Evolutionary conservation across 1,140 invertebrate genomes (phyloP), one percentile per base, ranked within the genome.

Genomic region (Triops cancriformis): DNA sequence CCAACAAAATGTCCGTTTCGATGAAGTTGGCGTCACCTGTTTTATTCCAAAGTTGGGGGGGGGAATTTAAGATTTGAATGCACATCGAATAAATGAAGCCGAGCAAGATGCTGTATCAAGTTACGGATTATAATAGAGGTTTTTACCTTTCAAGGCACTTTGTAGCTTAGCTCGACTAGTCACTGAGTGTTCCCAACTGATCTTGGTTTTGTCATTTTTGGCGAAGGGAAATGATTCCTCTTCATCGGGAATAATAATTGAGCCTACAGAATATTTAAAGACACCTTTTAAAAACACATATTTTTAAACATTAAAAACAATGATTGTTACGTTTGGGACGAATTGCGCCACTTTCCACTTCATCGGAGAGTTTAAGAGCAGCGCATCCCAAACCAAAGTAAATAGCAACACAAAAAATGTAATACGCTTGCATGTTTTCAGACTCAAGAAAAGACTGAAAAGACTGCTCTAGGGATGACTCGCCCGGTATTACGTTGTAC

Each of bases 1-100:
- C 93, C 45, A 93, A 80, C n/a, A 91, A 87, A 14, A 97, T 89
- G 84, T 97, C 94, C 1, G 91, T 94, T 86, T 97, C 94, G 75
- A 98, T 86, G 91, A 97, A 95, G 84, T 91, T 89, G 28, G 91
- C 85, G 51, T 88, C 84, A 77, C 84, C 90, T 92, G 82, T 12
- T n/a, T n/a, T n/a, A 37, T 37, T 37, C 2, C 31, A 37, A 37
- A 7, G 2, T 4, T 37, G 2, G 31, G 31, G 2, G 7, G 7
- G 2, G 7, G 2, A 37, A 4, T 37, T 37, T 73, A 23, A 3
- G 72, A n/a, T 73, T 73, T 73, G 11, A 7, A 73, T 11, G 28
- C 26, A 73, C 10, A 31, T 41, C 3, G n/a, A 74, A 76, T 80
- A n/a, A 45, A 75, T n/a, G 26, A 9, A 73, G n/a, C 37, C n/a